A percentile compares a stretch with the other conserved stretches of the same genome.
phyloP scores from a whole-genome alignment of 2,113 vertebrate genomes.

The Anser brachyrhynchus region DNA sequence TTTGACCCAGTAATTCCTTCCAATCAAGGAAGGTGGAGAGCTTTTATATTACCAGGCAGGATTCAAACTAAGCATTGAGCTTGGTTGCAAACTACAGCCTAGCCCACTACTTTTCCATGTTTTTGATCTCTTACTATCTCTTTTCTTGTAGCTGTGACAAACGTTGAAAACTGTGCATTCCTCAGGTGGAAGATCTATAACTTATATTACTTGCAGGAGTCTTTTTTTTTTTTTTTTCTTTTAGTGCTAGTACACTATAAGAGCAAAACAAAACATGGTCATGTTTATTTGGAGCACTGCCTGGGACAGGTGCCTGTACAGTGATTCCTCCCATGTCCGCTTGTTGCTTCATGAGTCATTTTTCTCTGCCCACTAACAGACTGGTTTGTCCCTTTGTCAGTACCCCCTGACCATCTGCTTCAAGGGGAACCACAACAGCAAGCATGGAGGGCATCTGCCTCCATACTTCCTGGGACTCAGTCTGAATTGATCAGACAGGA shows the following conservation, averaged over 20 bases:
- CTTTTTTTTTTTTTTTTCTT: not conserved
- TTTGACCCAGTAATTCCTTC: not conserved
- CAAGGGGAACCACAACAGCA: not conserved
- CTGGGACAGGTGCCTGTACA: not conserved
- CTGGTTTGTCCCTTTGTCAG: not conserved
- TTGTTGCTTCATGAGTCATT: not conserved
- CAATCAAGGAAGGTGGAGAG: not conserved
- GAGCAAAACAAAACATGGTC: not conserved
- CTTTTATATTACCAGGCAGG: not conserved
- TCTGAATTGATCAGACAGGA: not conserved
- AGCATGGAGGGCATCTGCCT: not conserved
- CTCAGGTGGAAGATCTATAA: not conserved
- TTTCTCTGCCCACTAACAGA: not conserved
- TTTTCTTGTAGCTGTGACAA: not conserved
- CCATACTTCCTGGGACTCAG: accelerated
- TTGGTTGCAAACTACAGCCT: not conserved
- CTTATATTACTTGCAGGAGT: not conserved
- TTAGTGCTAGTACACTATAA: not conserved
- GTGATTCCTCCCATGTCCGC: not conserved
- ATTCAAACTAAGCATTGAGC: not conserved
- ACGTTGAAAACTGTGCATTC: not conserved
- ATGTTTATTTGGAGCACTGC: not conserved
- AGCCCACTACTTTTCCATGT: not conserved
- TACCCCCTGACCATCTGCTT: not conserved
- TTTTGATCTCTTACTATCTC: not conserved